Conservation (phyloP, 2,113 vertebrate genomes). For the Crotalus tigris region DNA sequence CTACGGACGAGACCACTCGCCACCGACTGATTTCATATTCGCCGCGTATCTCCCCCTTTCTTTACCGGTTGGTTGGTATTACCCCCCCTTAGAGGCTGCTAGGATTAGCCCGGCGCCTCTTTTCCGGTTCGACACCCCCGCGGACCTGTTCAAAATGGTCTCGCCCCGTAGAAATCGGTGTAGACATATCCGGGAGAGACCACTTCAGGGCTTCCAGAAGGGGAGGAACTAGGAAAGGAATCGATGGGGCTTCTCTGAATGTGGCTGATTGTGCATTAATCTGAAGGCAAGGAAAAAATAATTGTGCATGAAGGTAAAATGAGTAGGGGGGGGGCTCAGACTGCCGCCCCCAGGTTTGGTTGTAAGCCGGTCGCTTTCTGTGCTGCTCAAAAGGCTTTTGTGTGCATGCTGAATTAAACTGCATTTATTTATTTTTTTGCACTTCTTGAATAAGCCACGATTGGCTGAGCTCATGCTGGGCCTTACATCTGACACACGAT, state of each 20-base stretch:
- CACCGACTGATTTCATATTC: neutral
- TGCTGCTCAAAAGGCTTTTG: neutral
- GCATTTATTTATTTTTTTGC: neutral
- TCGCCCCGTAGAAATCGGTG: neutral
- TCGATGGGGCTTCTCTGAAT: neutral
- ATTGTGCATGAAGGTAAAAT: neutral
- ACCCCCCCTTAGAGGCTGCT: neutral
- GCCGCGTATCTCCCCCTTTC: neutral
- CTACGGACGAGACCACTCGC: slow-evolving; percentile 4
- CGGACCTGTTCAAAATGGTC: neutral
- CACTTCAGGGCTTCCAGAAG: neutral
- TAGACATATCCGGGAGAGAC: neutral
- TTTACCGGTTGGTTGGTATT: slow-evolving; percentile 16
- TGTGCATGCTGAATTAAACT: neutral
- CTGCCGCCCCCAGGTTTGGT: neutral
- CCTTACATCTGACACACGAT: neutral
- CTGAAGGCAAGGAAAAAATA: neutral
- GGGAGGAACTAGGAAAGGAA: neutral
- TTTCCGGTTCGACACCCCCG: neutral
- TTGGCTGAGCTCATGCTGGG: neutral
- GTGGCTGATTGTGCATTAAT: too few relatives aligned
- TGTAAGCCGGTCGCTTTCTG: neutral
- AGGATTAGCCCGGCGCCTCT: neutral
- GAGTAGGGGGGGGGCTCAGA: neutral
- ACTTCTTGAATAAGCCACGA: neutral